Percentiles rank a stretch among this genome's conserved stretches.
Evolutionary conservation across 2,113 vertebrate species (phyloP).

Genomic region (Seriola quinqueradiata): DNA sequence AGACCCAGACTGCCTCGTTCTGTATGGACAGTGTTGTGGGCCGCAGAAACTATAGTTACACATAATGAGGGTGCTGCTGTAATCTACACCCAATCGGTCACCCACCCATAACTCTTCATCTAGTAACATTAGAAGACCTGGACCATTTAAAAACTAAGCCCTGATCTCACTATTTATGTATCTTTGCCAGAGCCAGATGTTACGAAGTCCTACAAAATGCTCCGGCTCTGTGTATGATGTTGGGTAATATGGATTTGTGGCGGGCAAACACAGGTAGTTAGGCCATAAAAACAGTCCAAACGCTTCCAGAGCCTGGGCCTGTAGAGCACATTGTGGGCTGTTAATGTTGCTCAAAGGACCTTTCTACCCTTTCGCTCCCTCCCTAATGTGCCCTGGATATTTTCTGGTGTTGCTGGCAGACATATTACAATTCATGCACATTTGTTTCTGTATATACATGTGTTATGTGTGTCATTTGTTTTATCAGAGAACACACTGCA

Average conservation of each 20-base stretch:
- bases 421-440: constrained; percentile 29
- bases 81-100: constrained; percentile 66
- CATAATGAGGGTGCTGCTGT: constrained; percentile 56
- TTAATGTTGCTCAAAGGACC: constrained; percentile 68
- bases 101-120: constrained; percentile 58
- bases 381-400: constrained; percentile 31
- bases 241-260: constrained; percentile 64
- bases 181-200: constrained; percentile 73
- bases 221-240: constrained; percentile 38
- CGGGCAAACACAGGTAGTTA: constrained; percentile 69
- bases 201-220: constrained; percentile 46
- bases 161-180: constrained; percentile 70
- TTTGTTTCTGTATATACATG: constrained; percentile 30
- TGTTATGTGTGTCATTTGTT: constrained; percentile 16
- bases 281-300: constrained; percentile 62
- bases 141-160: constrained; percentile 56
- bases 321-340: constrained; percentile 46
- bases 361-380: constrained; percentile 30
- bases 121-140: constrained; percentile 64
- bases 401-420: constrained; percentile 50
- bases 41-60: constrained; percentile 37
- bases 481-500: constrained; percentile 12
- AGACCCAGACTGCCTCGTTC: constrained; percentile 10
- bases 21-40: constrained; percentile 20
- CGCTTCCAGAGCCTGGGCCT: constrained; percentile 50